Conservation (phyloP, 1,140 invertebrate genomes). For the Phymastichus coffea region DNA sequence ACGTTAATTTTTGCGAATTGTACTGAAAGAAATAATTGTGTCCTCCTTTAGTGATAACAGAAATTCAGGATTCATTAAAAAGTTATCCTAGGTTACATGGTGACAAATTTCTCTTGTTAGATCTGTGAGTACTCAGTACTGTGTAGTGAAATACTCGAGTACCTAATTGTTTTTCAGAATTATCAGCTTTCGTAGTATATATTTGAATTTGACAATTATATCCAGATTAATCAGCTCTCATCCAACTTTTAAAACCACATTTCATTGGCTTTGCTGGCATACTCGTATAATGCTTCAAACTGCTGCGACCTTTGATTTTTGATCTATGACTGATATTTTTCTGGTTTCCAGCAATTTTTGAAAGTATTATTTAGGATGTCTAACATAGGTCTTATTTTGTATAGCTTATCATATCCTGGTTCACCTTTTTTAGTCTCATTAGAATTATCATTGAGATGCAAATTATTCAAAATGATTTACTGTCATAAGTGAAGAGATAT, state of each 20-base stretch:
- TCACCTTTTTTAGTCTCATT: conserved; percentile 28
- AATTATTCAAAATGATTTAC: too few relatives aligned
- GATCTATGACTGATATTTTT: conserved; percentile 36
- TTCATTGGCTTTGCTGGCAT: conserved; percentile 54
- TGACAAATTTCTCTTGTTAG: conserved; percentile 36
- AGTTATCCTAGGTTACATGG: conserved; percentile 44
- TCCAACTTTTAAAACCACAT: conserved; percentile 35
- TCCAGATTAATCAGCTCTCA: conserved; percentile 40
- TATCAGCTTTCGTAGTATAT: conserved; percentile 47
- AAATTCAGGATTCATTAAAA: conserved; percentile 40
- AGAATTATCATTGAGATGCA: conserved; percentile 31
- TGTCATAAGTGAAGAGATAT: too few relatives aligned
- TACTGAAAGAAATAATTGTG: conserved; percentile 41
- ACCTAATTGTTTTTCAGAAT: conserved; percentile 32
- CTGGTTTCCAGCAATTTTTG: conserved; percentile 12
- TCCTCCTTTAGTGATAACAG: conserved; percentile 41
- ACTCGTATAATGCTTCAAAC: conserved; percentile 53
- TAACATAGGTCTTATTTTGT: conserved; percentile 27
- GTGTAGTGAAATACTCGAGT: conserved; percentile 42
- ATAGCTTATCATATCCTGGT: conserved; percentile 31
- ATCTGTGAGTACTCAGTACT: too few relatives aligned
- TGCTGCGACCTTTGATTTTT: conserved; percentile 44
- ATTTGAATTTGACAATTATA: conserved; percentile 52
- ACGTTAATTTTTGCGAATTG: conserved; percentile 31
- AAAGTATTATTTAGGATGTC: conserved; percentile 17